Evolutionary conservation across 2,888 invertebrate genomes (phyloP), one percentile per base, ranked within the genome.

Genomic region (Trisateles emortualis): DNA sequence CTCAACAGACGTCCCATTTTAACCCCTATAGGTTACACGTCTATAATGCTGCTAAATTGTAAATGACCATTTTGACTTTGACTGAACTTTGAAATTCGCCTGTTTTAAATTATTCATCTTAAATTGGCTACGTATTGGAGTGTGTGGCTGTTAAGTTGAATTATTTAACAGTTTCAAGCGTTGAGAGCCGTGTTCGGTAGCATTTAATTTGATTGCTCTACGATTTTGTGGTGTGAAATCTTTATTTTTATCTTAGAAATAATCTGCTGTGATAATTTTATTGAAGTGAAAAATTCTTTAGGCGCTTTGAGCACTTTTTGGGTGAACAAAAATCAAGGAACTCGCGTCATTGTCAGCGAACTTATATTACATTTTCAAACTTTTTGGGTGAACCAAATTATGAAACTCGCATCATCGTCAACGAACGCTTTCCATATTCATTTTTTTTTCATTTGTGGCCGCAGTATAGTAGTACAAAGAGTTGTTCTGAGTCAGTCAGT

Each of bases 41-140:
- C 83, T 83, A 85, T 86, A 86, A 86, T 84, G 81, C 83, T 86
- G 63, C 83, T 86, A 86, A 86, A 86, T 86, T 84, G 80, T 86
- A 82, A 83, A 86, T 86, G 84, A 79, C 84, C 83, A 64, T 79
- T 79, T 77, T 79, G 83, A 84, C 86, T 86, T 84, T 81, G 84
- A 82, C 71, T 74, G 79, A 83, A 84, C 82, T 84, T 84, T 67
- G 79, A 76, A 86, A 81, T 85, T 84, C 69, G 78, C 78, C 68
- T 76, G 68, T 74, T 74, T 70, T 87, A 76, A 87, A 86, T 87
- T 81, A 87, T 87, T 85, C 79, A 87, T 64, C 61, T 73, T 74
- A 84, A 82, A 82, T 84, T 81, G 83, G 78, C 80, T 79, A 74
- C 79, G 78, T 78, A 67, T 72, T 44, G 44, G 52, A 52, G 65